Evolutionary conservation across 2,888 invertebrate genomes (phyloP).

Genomic region (Drosophila villosipedis): DNA sequence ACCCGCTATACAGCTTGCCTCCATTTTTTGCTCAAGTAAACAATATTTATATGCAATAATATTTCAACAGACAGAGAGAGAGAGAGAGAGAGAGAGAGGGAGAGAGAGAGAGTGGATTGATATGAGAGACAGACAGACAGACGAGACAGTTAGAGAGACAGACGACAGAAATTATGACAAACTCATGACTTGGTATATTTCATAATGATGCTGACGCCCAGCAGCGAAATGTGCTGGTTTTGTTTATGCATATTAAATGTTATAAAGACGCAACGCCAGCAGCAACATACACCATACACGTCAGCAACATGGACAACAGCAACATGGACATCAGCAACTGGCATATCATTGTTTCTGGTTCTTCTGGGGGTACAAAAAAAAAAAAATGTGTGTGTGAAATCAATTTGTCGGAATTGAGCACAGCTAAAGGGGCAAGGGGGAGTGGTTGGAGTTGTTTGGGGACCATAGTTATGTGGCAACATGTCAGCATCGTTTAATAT

Average conservation of each 20-base stretch:
- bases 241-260: slow-evolving; percentile 78
- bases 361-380: slow-evolving; percentile 24
- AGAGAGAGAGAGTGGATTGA: neutral
- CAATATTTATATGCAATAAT: slow-evolving; percentile 60
- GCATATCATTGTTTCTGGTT: slow-evolving; percentile 31
- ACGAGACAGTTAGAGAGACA: slow-evolving; percentile 32
- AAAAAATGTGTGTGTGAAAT: slow-evolving; percentile 74
- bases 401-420: slow-evolving; percentile 76
- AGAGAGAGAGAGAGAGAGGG: neutral
- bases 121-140: neutral
- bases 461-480: slow-evolving; percentile 59
- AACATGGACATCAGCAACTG: slow-evolving; percentile 47
- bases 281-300: slow-evolving; percentile 43
- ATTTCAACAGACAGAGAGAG: slow-evolving; percentile 35
- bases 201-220: slow-evolving; percentile 49
- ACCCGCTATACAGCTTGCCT: neutral
- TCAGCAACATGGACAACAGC: slow-evolving; percentile 30
- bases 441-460: neutral
- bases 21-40: slow-evolving; percentile 25
- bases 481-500: slow-evolving; percentile 70
- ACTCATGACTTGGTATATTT: slow-evolving; percentile 61
- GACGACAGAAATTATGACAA: slow-evolving; percentile 62
- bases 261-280: slow-evolving; percentile 69
- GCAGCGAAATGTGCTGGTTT: slow-evolving; percentile 38
- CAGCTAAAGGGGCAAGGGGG: slow-evolving; percentile 7